Percentiles rank a stretch among this genome's conserved stretches.
phyloP scores from a whole-genome alignment of 2,113 vertebrate species.

The Formicarius rufipectus region DNA sequence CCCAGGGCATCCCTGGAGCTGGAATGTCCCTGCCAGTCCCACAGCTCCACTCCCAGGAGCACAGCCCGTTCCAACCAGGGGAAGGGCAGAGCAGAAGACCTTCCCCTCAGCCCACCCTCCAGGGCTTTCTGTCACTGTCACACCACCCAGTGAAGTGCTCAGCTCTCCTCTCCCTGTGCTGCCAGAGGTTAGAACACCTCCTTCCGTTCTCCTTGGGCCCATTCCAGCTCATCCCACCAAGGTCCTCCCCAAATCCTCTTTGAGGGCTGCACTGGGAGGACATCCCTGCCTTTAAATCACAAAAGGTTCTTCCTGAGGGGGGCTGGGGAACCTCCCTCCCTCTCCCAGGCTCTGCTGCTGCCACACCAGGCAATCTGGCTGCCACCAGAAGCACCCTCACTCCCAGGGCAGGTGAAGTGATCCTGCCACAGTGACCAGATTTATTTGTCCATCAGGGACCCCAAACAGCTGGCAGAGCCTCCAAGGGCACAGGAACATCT shows the following conservation, averaged over 20 bases:
- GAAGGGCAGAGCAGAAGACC: background rate
- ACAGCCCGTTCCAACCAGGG: background rate
- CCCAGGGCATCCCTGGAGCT: background rate
- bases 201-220: background rate
- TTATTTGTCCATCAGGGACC: background rate
- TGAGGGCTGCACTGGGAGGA: background rate
- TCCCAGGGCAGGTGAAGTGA: background rate
- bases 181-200: background rate
- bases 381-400: background rate
- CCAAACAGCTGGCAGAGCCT: background rate
- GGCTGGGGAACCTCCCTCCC: background rate
- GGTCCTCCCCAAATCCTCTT: background rate
- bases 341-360: background rate
- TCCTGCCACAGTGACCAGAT: background rate
- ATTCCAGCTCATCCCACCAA: background rate
- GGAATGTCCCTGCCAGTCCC: background rate
- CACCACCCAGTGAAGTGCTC: background rate
- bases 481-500: fast-evolving
- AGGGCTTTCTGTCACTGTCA: background rate
- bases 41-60: background rate
- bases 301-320: background rate
- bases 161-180: background rate
- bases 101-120: background rate
- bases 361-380: background rate
- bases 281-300: background rate